phyloP scores from a whole-genome alignment of 2,888 invertebrate genomes.

The Gasteruption jaculator region DNA sequence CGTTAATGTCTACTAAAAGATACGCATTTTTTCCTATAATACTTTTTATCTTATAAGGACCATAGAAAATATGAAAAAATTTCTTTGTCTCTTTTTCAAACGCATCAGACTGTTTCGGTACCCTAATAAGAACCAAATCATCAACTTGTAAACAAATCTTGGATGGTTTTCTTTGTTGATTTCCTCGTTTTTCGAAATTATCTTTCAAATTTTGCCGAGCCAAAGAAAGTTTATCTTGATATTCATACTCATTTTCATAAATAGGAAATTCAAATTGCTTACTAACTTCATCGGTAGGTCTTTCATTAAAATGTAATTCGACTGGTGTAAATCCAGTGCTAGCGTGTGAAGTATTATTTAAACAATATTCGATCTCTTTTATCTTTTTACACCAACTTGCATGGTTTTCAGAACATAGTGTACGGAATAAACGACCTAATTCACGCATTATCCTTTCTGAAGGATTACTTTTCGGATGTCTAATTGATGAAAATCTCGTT shows the following conservation, averaged over 20 bases:
- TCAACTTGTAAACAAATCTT: not conserved
- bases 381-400: not conserved
- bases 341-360: not conserved
- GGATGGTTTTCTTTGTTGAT: not conserved
- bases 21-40: too few species aligned
- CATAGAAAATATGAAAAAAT: too few species aligned
- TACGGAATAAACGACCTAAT: not conserved
- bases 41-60: too few species aligned
- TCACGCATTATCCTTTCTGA: not conserved
- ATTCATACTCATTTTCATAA: not conserved
- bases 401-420: not conserved
- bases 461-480: constrained; percentile 17
- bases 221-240: not conserved
- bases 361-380: not conserved
- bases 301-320: not conserved
- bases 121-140: constrained; percentile 10
- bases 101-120: constrained; percentile 8
- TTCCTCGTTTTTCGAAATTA: not conserved
- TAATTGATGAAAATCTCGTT: too few species aligned
- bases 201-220: not conserved
- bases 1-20: too few species aligned
- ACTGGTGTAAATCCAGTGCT: not conserved
- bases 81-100: too few species aligned
- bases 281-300: not conserved
- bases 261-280: not conserved